Conservation (phyloP, 2,797 vertebrate genomes). For the Tachyglossus aculeatus region DNA sequence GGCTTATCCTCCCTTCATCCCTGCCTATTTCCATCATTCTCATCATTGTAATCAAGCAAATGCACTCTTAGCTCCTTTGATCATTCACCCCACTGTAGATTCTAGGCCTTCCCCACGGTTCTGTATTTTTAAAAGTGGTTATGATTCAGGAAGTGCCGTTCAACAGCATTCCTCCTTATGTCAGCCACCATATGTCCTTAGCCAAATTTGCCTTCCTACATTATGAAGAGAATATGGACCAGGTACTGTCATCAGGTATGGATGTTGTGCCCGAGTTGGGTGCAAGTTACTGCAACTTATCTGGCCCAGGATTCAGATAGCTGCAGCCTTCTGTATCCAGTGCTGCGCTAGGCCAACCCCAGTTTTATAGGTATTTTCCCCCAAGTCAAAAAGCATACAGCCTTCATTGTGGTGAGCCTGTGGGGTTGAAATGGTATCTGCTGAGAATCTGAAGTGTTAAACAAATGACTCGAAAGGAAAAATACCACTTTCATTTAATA, state of each 20-base stretch:
- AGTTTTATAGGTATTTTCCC: not conserved
- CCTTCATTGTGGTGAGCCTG: not conserved
- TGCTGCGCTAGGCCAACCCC: not conserved
- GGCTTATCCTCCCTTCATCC: too few relatives aligned
- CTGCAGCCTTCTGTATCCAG: not conserved
- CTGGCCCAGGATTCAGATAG: not conserved
- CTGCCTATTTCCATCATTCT: too few relatives aligned
- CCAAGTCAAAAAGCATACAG: not conserved
- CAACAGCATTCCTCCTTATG: not conserved
- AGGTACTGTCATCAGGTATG: not conserved
- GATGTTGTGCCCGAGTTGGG: not conserved
- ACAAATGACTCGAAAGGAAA: not conserved
- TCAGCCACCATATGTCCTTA: not conserved
- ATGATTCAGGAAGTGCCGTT: too few relatives aligned
- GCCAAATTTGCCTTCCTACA: not conserved
- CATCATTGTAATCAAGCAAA: too few relatives aligned
- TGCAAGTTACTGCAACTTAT: not conserved
- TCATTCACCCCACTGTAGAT: too few relatives aligned
- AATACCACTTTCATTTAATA: not conserved
- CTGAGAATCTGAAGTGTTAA: not conserved
- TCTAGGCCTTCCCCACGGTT: too few relatives aligned
- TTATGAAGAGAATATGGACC: not conserved
- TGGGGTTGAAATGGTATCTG: not conserved
- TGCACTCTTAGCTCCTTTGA: too few relatives aligned
- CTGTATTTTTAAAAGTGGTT: too few relatives aligned